Evolutionary conservation across 2,113 vertebrate species (phyloP).

Genomic region (Phocoena phocoena): DNA sequence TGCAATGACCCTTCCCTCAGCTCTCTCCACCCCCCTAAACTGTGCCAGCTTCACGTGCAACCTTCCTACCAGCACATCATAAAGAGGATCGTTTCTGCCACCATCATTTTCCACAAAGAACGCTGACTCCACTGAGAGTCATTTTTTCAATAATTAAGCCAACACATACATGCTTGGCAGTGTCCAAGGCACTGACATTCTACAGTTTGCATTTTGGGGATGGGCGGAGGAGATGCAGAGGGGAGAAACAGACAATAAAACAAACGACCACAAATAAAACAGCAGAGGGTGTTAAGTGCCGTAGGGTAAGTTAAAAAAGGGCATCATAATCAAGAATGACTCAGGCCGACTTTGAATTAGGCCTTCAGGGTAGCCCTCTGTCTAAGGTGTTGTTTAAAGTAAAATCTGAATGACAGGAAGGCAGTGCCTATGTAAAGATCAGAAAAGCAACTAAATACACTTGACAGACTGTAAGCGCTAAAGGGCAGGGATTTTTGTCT

Average conservation of each 20-base stretch:
- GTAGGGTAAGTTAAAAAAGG: neutral
- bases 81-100: neutral
- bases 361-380: neutral
- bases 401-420: neutral
- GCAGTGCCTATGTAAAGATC: neutral
- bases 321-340: neutral
- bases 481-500: neutral
- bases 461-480: neutral
- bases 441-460: neutral
- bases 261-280: neutral
- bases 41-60: neutral
- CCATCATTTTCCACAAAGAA: neutral
- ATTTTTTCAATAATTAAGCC: neutral
- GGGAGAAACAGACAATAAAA: neutral
- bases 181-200: neutral
- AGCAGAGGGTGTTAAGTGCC: neutral
- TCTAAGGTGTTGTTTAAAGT: neutral
- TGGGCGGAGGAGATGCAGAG: neutral
- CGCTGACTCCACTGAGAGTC: neutral
- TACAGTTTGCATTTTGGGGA: neutral
- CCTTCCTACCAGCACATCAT: neutral
- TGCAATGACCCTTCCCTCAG: neutral
- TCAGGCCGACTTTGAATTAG: neutral
- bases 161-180: neutral
- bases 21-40: neutral